These are phyloP conservation scores for Acrobasis repandana DNA, from an alignment of 2,888 invertebrate genomes.

Conservation along the genomic window DNA sequence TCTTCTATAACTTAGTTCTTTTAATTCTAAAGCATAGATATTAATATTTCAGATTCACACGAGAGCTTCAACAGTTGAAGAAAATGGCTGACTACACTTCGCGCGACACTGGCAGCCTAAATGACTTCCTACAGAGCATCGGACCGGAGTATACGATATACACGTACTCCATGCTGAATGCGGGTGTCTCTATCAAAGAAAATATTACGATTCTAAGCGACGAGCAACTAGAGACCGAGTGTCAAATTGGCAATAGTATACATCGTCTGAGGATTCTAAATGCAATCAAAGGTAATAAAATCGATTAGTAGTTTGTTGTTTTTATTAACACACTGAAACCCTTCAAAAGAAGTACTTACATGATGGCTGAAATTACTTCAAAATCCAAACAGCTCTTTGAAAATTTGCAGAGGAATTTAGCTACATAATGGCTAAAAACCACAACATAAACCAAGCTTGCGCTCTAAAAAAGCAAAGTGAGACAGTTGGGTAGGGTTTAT, in stretches of 20 bases:
- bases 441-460: too few relatives aligned
- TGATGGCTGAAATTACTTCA: too few relatives aligned
- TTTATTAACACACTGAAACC: not conserved
- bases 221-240: conserved; percentile 95
- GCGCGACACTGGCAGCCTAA: conserved; percentile 94
- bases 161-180: conserved; percentile 97
- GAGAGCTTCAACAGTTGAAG: conserved; percentile 96
- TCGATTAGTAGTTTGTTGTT: not conserved
- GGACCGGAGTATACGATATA: conserved; percentile 97
- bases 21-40: too few relatives aligned
- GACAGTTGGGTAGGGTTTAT: too few relatives aligned
- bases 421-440: too few relatives aligned
- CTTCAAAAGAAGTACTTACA: not conserved
- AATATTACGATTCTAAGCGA: conserved; percentile 93
- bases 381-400: too few relatives aligned
- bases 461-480: too few relatives aligned
- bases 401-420: too few relatives aligned
- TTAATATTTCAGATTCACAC: conserved; percentile 87
- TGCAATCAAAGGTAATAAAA: conserved; percentile 88
- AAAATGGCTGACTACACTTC: conserved; percentile 98
- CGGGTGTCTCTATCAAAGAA: conserved; percentile 94
- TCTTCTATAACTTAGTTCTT: too few relatives aligned
- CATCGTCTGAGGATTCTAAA: conserved; percentile 95
- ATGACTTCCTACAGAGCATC: conserved; percentile 91
- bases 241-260: conserved; percentile 96